Conservation (phyloP, 2,888 invertebrate species). For the Noctua janthe region DNA sequence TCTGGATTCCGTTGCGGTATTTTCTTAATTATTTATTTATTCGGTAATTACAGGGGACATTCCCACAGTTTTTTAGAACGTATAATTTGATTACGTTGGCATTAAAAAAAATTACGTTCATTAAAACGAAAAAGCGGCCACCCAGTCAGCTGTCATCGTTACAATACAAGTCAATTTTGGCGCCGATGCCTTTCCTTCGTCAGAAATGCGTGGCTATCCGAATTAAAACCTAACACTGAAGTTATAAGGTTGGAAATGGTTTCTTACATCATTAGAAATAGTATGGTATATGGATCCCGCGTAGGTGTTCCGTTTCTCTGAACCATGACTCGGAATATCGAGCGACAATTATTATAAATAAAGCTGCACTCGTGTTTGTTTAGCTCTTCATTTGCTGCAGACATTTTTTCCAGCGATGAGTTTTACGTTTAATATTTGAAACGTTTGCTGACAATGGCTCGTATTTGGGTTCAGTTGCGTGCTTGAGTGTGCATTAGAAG, state of each 20-base stretch:
- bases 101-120: slow-evolving; percentile 62
- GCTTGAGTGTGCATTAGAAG: slow-evolving; percentile 43
- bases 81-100: slow-evolving; percentile 4
- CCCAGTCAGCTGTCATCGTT: slow-evolving; percentile 84
- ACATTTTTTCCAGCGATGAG: slow-evolving; percentile 77
- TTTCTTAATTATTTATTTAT: slow-evolving; percentile 28
- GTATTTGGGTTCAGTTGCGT: slow-evolving; percentile 59
- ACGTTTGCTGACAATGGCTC: slow-evolving; percentile 56
- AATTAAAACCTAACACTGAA: slow-evolving; percentile 47
- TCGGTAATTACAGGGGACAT: slow-evolving; percentile 21
- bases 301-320: slow-evolving; percentile 88
- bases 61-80: slow-evolving; percentile 10
- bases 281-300: slow-evolving; percentile 70
- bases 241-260: slow-evolving; percentile 68
- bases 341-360: slow-evolving; percentile 88
- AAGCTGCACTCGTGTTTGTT: slow-evolving; percentile 87
- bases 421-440: slow-evolving; percentile 64
- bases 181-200: slow-evolving; percentile 77
- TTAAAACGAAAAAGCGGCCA: slow-evolving; percentile 81
- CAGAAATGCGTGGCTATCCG: slow-evolving; percentile 33
- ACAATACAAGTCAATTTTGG: slow-evolving; percentile 87
- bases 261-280: slow-evolving; percentile 49
- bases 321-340: slow-evolving; percentile 85
- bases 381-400: slow-evolving; percentile 88
- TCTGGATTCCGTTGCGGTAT: slow-evolving; percentile 55